phyloP scores from a whole-genome alignment of 2,888 invertebrate genomes.

The Rhimphoctona megacephalus region DNA sequence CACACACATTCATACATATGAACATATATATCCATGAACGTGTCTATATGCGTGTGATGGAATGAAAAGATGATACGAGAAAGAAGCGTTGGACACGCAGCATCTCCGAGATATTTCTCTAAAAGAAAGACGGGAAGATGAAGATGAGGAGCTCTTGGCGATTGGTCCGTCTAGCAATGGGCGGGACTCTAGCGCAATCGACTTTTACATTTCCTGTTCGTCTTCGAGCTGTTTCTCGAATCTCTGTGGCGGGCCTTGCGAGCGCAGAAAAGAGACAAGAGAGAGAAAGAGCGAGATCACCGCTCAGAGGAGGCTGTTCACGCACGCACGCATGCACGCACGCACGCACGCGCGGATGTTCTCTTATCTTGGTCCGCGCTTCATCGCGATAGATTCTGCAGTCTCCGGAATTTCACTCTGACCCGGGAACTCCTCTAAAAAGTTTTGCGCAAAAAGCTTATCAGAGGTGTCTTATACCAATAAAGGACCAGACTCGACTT shows the following conservation, averaged over 20 bases:
- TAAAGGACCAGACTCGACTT: neutral
- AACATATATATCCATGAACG: neutral
- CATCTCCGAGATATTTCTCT: slow-evolving; percentile 15
- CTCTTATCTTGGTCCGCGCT: slow-evolving; percentile 1
- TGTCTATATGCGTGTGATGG: slow-evolving; percentile 6
- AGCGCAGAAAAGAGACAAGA: slow-evolving; percentile 40
- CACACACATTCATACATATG: too few species aligned
- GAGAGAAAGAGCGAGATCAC: slow-evolving; percentile 29
- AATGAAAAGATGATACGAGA: slow-evolving; percentile 19
- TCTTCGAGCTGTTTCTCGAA: slow-evolving; percentile 48
- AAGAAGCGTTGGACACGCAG: slow-evolving; percentile 44
- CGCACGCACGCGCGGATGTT: slow-evolving; percentile 59
- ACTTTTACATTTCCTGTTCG: slow-evolving; percentile 74
- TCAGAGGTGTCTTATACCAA: neutral
- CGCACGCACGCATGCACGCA: slow-evolving; percentile 49
- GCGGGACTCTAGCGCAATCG: slow-evolving; percentile 79
- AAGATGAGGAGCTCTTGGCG: slow-evolving; percentile 69
- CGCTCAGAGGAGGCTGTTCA: slow-evolving; percentile 31
- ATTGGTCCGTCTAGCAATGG: slow-evolving; percentile 77
- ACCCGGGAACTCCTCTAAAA: slow-evolving; percentile 37
- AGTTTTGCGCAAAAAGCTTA: neutral
- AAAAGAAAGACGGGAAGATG: slow-evolving; percentile 64
- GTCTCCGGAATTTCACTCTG: slow-evolving; percentile 57
- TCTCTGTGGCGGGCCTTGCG: slow-evolving; percentile 26
- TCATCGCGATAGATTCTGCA: slow-evolving; percentile 28